phyloP scores from a whole-genome alignment of 2,888 invertebrate genomes.

The Trilocha varians region DNA sequence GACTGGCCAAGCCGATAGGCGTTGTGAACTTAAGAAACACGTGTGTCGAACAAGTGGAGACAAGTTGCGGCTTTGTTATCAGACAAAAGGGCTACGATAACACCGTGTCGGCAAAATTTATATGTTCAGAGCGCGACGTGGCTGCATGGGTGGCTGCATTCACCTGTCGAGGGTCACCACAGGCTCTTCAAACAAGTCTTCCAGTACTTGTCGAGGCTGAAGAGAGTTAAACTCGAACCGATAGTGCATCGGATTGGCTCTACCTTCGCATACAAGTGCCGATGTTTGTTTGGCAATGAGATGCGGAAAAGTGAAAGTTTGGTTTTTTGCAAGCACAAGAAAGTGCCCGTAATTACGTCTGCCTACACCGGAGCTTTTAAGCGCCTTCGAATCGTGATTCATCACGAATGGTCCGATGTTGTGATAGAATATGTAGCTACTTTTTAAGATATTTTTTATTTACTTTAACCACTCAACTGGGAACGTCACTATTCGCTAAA shows the following conservation, averaged over 20 bases:
- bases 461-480: too few species aligned
- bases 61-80: conserved; percentile 69
- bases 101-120: conserved; percentile 72
- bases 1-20: conserved; percentile 74
- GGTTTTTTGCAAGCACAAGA: conserved; percentile 46
- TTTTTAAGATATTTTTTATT: too few species aligned
- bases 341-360: conserved; percentile 37
- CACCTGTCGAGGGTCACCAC: conserved; percentile 56
- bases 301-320: conserved; percentile 57
- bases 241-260: conserved; percentile 29
- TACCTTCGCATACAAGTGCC: conserved; percentile 21
- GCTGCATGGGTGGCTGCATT: conserved; percentile 76
- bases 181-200: conserved; percentile 61
- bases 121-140: conserved; percentile 72
- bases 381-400: conserved; percentile 19
- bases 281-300: conserved; percentile 56
- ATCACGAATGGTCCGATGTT: conserved; percentile 8
- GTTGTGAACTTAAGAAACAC: conserved; percentile 76
- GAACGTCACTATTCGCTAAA: too few species aligned
- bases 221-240: conserved; percentile 46
- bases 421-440: conserved; percentile 3
- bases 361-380: conserved; percentile 18
- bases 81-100: conserved; percentile 77
- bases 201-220: conserved; percentile 77
- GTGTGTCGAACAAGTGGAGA: conserved; percentile 62